A percentile compares a stretch with the other conserved stretches of the same genome.
phyloP scores from a whole-genome alignment of 2,888 invertebrate genomes.

The Minunthozetes semirufus region DNA sequence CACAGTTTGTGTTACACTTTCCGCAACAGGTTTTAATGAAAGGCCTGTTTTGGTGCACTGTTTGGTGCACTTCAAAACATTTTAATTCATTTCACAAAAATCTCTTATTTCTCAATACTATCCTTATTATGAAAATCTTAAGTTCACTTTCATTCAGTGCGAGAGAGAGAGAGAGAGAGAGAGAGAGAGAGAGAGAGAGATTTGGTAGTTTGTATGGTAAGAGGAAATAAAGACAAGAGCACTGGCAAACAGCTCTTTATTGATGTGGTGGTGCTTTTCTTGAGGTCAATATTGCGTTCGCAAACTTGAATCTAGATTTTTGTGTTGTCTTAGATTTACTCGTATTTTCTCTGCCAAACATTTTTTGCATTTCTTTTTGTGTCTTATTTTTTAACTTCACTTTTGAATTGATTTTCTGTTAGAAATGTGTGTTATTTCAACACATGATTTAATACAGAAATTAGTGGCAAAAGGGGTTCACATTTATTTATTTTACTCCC shows the following conservation, averaged over 20 bases:
- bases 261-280: neutral
- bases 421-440: neutral
- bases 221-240: neutral
- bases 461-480: neutral
- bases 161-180: neutral
- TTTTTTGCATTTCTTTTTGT: neutral
- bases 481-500: neutral
- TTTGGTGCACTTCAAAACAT: no score
- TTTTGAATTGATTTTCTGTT: no score
- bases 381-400: neutral
- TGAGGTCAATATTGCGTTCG: constrained; percentile 30
- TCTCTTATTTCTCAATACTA: no score
- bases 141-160: neutral
- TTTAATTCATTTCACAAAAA: no score
- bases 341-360: neutral
- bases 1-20: no score
- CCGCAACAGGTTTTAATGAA: no score
- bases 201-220: neutral
- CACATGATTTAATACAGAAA: neutral
- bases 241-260: no score
- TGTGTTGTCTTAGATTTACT: neutral
- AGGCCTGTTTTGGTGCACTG: no score
- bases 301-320: constrained; percentile 26
- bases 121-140: no score
- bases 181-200: neutral